Conservation (phyloP, 2,797 vertebrate species). For the Sylvia borin region DNA sequence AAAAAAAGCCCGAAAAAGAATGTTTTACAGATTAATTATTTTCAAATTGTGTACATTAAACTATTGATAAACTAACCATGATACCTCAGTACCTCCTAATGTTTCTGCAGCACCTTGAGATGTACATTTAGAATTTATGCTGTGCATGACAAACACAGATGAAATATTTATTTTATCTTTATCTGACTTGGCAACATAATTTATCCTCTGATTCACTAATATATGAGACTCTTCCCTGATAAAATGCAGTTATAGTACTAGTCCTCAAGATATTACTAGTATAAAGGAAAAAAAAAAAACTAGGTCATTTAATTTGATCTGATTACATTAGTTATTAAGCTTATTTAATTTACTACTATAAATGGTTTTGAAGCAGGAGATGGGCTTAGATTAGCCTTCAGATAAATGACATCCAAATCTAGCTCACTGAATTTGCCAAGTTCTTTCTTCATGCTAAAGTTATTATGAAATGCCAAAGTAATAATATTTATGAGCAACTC, state of each 20-base stretch:
- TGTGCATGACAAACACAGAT: neutral
- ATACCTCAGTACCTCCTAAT: neutral
- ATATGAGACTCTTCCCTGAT: neutral
- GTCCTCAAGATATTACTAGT: neutral
- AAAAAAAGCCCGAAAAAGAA: neutral
- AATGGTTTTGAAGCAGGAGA: neutral
- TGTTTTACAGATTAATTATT: neutral
- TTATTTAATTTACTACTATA: neutral
- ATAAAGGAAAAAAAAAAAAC: neutral
- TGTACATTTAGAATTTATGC: neutral
- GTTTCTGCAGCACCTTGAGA: neutral
- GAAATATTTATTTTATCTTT: neutral
- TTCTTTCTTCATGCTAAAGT: conserved; percentile 33
- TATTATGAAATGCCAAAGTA: conserved; percentile 26
- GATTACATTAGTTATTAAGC: conserved; percentile 14
- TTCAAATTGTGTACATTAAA: neutral
- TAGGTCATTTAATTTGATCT: conserved; percentile 16
- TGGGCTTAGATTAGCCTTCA: neutral
- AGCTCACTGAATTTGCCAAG: neutral
- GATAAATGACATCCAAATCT: conserved; percentile 16
- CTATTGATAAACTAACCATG: neutral
- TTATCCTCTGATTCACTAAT: neutral
- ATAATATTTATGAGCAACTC: conserved; percentile 8
- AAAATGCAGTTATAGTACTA: neutral
- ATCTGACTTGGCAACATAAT: neutral